phyloP scores from a whole-genome alignment of 2,888 invertebrate genomes.

The Acleris emargana region DNA sequence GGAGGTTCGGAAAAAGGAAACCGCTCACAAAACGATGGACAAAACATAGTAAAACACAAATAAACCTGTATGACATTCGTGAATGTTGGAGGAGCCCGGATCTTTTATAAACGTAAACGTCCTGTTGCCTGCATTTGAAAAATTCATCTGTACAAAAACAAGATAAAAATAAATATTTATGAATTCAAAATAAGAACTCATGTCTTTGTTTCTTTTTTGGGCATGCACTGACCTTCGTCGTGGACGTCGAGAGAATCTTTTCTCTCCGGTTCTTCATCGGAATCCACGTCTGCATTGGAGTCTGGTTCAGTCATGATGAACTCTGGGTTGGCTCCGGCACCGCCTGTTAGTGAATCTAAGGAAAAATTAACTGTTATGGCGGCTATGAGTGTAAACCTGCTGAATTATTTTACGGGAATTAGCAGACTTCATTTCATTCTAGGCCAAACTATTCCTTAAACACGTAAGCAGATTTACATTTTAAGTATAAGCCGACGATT shows the following conservation, averaged over 20 bases:
- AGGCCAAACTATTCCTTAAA: no score
- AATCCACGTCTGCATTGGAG: slow-evolving; percentile 66
- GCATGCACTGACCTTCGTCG: slow-evolving; percentile 70
- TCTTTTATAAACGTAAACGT: slow-evolving; percentile 57
- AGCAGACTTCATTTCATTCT: no score
- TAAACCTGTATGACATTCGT: slow-evolving; percentile 46
- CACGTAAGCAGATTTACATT: no score
- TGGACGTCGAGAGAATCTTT: slow-evolving; percentile 78
- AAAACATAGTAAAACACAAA: slow-evolving; percentile 42
- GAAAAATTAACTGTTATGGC: background rate
- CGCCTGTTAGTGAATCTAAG: slow-evolving; percentile 52
- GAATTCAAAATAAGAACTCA: background rate
- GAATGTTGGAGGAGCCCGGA: slow-evolving; percentile 58
- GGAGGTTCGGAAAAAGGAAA: slow-evolving; percentile 37
- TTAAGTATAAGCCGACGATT: no score
- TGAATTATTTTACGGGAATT: no score
- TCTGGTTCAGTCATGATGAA: slow-evolving; percentile 76
- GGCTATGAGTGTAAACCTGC: no score
- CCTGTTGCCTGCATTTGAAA: slow-evolving; percentile 72
- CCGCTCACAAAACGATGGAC: slow-evolving; percentile 43
- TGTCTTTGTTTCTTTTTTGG: slow-evolving; percentile 5
- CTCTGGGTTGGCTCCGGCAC: slow-evolving; percentile 69
- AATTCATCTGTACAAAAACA: slow-evolving; percentile 76
- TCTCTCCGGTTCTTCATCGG: slow-evolving; percentile 73
- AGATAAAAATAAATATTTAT: slow-evolving; percentile 46